Conservation (phyloP, 2,797 vertebrate species). For the Lagothrix lagotricha region DNA sequence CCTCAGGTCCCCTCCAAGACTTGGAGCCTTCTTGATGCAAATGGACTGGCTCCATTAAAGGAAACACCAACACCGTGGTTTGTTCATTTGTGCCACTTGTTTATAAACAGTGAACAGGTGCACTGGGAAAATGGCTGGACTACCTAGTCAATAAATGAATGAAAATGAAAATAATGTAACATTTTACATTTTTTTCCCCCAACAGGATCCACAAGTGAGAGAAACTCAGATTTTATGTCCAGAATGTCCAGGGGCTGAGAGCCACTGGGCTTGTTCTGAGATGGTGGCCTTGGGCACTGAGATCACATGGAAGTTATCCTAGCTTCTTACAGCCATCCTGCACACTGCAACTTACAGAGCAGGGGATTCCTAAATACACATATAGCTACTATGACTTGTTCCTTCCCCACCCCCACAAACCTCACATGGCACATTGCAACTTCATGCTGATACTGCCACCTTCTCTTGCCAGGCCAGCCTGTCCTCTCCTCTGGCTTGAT, state of each 20-base stretch:
- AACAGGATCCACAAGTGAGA: neutral
- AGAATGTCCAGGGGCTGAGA: neutral
- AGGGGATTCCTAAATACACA: neutral
- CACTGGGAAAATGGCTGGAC: neutral
- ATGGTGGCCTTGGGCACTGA: neutral
- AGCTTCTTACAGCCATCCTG: neutral
- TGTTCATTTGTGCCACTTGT: neutral
- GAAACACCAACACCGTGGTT: accelerated
- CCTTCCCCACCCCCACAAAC: neutral
- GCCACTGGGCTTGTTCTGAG: neutral
- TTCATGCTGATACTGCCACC: neutral
- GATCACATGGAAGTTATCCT: neutral
- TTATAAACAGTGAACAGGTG: neutral
- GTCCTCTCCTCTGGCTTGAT: neutral
- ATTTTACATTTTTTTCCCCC: neutral
- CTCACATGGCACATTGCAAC: neutral
- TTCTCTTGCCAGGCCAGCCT: neutral
- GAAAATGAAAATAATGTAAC: neutral
- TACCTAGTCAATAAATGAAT: neutral
- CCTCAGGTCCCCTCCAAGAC: neutral
- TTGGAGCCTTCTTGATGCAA: neutral
- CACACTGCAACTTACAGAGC: neutral
- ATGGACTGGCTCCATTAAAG: neutral
- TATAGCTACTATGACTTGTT: neutral
- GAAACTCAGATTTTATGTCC: neutral